Percentiles rank a stretch among this genome's conserved stretches.
Conservation (phyloP, 1,140 invertebrate species). For the Sitophilus oryzae region DNA sequence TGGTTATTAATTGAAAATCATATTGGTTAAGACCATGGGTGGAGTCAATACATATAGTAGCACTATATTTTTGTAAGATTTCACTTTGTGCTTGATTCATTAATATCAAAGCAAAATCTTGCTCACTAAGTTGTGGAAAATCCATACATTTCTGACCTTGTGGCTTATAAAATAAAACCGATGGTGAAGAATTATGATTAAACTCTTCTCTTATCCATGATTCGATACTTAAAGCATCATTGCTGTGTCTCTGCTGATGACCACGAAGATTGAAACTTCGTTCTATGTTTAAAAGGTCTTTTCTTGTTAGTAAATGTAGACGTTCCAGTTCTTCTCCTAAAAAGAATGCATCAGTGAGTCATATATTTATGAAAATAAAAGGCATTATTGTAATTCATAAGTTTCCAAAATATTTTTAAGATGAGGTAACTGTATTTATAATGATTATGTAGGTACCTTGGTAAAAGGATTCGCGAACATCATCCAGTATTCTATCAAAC, state of each 20-base stretch:
- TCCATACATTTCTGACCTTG: conserved; percentile 11
- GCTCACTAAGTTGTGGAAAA: conserved; percentile 1
- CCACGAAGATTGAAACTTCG: conserved; percentile 14
- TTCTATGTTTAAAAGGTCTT: too few species aligned
- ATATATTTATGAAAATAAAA: conserved; percentile 21
- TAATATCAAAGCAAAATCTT: conserved; percentile 17
- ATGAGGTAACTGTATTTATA: too few species aligned
- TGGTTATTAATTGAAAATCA: conserved; percentile 18
- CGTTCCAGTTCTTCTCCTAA: conserved; percentile 15
- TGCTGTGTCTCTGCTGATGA: not conserved
- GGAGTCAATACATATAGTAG: too few species aligned
- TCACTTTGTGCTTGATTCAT: conserved; percentile 10
- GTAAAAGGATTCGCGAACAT: conserved; percentile 14
- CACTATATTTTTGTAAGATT: not conserved
- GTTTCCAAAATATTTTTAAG: too few species aligned
- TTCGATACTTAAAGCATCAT: too few species aligned
- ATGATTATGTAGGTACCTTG: too few species aligned
- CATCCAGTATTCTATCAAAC: conserved; percentile 22
- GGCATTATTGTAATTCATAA: conserved; percentile 17
- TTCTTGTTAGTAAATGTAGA: conserved; percentile 3
- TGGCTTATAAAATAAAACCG: conserved; percentile 19
- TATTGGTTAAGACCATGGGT: conserved; percentile 12
- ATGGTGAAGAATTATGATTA: not conserved
- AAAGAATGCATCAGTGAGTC: too few species aligned
- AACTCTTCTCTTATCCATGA: conserved; percentile 8